Conservation (phyloP, 35 echinoderm and acorn worm genomes). For the Apostichopus californicus region DNA sequence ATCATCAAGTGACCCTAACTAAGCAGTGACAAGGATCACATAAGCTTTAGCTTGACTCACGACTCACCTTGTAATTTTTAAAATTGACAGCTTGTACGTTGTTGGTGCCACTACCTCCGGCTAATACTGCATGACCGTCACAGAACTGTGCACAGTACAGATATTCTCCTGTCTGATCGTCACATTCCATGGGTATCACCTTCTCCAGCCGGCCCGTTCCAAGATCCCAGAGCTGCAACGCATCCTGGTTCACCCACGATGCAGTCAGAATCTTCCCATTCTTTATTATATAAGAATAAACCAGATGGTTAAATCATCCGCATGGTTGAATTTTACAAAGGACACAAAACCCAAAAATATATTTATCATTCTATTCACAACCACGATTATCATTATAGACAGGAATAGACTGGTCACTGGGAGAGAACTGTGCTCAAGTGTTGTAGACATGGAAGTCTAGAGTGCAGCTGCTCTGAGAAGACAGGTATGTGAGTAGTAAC, state of each 20-base stretch:
- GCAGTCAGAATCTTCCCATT: slow-evolving; percentile 92
- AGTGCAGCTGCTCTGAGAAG: no score
- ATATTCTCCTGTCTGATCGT: slow-evolving; percentile 74
- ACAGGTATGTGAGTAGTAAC: no score
- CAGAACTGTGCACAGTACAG: slow-evolving; percentile 97
- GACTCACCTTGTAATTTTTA: slow-evolving; percentile 63
- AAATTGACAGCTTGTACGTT: slow-evolving; percentile 81
- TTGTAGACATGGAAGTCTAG: no score
- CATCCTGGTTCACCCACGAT: slow-evolving; percentile 80
- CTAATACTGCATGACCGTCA: slow-evolving; percentile 78
- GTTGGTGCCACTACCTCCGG: slow-evolving; percentile 91
- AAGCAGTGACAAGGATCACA: no score
- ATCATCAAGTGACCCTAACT: no score
- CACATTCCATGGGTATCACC: slow-evolving; percentile 70
- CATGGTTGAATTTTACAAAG: no score
- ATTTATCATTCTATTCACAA: no score
- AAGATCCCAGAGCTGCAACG: slow-evolving; percentile 91
- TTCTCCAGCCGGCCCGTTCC: slow-evolving; percentile 67
- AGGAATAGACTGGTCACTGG: no score
- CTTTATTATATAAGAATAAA: slow-evolving; percentile 13
- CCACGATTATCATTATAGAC: no score
- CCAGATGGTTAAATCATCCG: no score
- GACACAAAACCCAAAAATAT: no score
- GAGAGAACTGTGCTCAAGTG: no score
- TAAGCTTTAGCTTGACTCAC: background rate